Conservation (phyloP, 2,113 vertebrate species). For the Pica pica region DNA sequence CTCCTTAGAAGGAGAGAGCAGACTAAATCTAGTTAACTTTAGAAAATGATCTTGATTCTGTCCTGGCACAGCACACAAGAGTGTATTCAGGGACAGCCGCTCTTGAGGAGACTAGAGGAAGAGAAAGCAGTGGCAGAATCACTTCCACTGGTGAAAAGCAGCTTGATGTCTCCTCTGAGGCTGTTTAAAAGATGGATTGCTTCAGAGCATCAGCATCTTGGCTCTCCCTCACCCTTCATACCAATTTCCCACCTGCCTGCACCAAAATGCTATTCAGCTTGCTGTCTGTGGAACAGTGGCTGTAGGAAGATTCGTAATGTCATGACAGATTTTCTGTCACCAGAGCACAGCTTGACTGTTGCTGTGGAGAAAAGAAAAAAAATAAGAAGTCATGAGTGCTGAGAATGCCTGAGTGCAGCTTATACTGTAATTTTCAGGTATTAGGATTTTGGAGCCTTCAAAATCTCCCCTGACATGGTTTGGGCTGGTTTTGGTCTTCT, state of each 20-base stretch:
- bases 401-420: not conserved
- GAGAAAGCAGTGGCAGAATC: not conserved
- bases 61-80: not conserved
- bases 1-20: constrained; percentile 30
- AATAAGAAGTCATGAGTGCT: not conserved
- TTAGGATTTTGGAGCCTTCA: not conserved
- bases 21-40: constrained; percentile 32
- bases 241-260: not conserved
- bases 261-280: constrained; percentile 9
- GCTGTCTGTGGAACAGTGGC: not conserved
- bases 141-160: not conserved
- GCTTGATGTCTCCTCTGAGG: not conserved
- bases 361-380: not conserved
- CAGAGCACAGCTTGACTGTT: not conserved
- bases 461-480: not conserved
- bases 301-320: not conserved
- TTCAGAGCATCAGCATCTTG: constrained; percentile 4
- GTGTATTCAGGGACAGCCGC: constrained; percentile 25
- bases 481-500: not conserved
- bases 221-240: not conserved
- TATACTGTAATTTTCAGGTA: not conserved
- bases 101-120: not conserved
- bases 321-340: constrained; percentile 38
- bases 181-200: not conserved
- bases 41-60: constrained; percentile 16